Evolutionary conservation across 2,797 vertebrate species (phyloP).

Genomic region (Gorsachius magnificus): DNA sequence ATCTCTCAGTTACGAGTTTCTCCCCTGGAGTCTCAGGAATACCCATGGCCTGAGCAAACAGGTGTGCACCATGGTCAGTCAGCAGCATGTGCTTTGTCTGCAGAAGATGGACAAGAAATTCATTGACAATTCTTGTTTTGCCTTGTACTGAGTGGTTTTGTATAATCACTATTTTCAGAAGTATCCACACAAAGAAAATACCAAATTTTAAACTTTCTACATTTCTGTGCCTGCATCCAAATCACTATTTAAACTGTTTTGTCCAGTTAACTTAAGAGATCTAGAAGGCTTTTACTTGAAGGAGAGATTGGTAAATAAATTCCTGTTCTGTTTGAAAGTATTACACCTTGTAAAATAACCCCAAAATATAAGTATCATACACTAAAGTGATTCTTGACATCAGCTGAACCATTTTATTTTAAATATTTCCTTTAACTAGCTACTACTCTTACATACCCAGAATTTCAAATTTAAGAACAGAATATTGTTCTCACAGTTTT

Average conservation of each 20-base stretch:
- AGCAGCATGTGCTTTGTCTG: slow-evolving; percentile 90
- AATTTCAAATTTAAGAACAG: not conserved
- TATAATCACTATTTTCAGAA: not conserved
- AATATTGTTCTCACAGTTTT: not conserved
- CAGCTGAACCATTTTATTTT: not conserved
- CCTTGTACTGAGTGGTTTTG: not conserved
- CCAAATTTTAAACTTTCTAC: not conserved
- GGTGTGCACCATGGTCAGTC: slow-evolving; percentile 84
- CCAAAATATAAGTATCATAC: not conserved
- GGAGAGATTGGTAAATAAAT: not conserved
- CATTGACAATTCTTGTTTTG: not conserved
- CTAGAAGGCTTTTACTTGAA: not conserved
- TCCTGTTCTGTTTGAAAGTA: not conserved
- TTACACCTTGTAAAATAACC: not conserved
- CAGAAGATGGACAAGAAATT: slow-evolving; percentile 16
- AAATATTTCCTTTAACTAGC: not conserved
- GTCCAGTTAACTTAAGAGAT: not conserved
- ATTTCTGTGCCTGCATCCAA: not conserved
- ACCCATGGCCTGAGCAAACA: slow-evolving; percentile 86
- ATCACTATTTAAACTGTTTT: not conserved
- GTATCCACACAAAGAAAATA: not conserved
- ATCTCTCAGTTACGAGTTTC: slow-evolving; percentile 87
- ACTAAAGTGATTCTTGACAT: not conserved
- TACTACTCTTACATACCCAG: not conserved
- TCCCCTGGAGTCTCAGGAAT: slow-evolving; percentile 82